Evolutionary conservation across 2,113 vertebrate species (phyloP).

Genomic region (Podarcis cretensis): DNA sequence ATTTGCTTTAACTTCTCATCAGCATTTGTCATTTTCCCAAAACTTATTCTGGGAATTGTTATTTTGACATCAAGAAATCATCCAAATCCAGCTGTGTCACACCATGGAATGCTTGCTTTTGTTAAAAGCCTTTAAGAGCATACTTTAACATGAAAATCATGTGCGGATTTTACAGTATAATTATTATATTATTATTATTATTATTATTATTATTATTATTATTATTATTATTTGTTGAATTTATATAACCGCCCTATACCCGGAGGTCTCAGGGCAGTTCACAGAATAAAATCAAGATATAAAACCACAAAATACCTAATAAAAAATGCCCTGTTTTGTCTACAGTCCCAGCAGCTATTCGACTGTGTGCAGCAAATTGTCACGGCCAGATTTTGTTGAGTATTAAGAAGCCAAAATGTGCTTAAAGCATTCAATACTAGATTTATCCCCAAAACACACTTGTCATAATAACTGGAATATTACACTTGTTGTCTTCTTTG

Average conservation of each 20-base stretch:
- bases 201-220: too few species aligned
- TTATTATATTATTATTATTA: too few species aligned
- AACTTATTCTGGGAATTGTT: neutral
- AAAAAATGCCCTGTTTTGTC: neutral
- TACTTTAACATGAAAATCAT: rapidly evolving
- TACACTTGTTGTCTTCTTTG: conserved; percentile 33
- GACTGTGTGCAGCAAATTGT: neutral
- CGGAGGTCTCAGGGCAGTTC: too few species aligned
- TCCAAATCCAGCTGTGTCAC: neutral
- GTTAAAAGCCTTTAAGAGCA: neutral
- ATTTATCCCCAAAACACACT: neutral
- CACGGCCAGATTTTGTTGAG: neutral
- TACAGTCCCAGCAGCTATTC: neutral
- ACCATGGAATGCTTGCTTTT: neutral
- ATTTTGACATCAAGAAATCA: neutral
- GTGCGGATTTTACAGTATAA: neutral
- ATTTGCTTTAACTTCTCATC: too few species aligned
- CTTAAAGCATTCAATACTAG: neutral
- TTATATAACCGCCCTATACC: too few species aligned
- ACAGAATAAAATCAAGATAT: too few species aligned
- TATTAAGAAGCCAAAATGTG: neutral
- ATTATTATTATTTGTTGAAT: too few species aligned
- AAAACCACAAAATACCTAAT: too few species aligned
- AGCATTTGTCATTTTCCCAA: neutral
- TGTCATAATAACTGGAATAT: neutral